Evolutionary conservation across 1,140 invertebrate genomes (phyloP).

Genomic region (Caenorhabditis remanei): DNA sequence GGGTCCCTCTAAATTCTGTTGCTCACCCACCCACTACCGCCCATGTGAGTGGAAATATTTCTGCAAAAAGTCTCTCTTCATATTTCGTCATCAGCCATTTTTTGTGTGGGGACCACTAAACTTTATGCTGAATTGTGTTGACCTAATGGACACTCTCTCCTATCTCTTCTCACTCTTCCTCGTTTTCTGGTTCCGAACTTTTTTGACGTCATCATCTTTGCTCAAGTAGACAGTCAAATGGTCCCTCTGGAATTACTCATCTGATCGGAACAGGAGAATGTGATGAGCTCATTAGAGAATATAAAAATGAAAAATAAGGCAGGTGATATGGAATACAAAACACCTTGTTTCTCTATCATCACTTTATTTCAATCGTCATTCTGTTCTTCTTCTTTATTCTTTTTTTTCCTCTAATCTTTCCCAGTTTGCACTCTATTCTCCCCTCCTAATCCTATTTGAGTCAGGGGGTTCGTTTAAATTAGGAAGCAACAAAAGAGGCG

Average conservation of each 20-base stretch:
- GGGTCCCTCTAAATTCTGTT: not conserved
- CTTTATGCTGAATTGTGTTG: slow-evolving; percentile 5
- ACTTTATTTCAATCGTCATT: slow-evolving; percentile 7
- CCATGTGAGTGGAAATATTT: slow-evolving; percentile 30
- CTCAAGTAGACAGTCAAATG: not conserved
- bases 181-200: slow-evolving; percentile 9
- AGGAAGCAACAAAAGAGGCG: slow-evolving; percentile 26
- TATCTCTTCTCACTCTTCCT: not conserved
- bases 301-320: not conserved
- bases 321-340: slow-evolving; percentile 7
- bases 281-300: not conserved
- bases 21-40: slow-evolving; percentile 36
- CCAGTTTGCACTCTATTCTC: not conserved
- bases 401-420: not conserved
- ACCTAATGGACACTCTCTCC: slow-evolving; percentile 20
- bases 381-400: not conserved
- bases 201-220: slow-evolving; percentile 15
- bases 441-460: not conserved
- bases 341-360: not conserved
- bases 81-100: slow-evolving; percentile 26
- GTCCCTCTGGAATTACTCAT: not conserved
- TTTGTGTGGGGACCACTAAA: slow-evolving; percentile 4
- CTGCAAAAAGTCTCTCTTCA: not conserved
- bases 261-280: not conserved
- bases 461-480: slow-evolving; percentile 39